Percentiles rank a stretch among this genome's conserved stretches.
Evolutionary conservation across 2,888 invertebrate species (phyloP).

Genomic region (Andrena bicolor): DNA sequence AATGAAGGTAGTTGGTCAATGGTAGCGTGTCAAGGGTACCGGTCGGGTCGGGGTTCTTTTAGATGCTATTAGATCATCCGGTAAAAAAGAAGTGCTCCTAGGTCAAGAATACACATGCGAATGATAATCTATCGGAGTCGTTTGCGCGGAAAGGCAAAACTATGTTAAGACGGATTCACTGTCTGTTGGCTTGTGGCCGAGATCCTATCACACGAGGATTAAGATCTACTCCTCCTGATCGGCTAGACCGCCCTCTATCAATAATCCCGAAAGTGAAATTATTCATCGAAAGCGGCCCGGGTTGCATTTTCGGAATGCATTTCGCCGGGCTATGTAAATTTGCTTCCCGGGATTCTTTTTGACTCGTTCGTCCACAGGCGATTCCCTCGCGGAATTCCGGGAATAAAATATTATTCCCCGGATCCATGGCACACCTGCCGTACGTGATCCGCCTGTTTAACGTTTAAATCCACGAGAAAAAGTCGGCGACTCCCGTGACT

Average conservation of each 20-base stretch:
- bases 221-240: constrained; percentile 23
- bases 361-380: constrained; percentile 41
- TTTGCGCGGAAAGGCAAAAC: too few species aligned
- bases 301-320: constrained; percentile 49
- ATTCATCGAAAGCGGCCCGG: not conserved
- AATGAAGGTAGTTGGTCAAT: constrained; percentile 63
- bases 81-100: not conserved
- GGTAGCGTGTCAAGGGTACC: constrained; percentile 58
- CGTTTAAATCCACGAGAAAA: constrained; percentile 60
- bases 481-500: constrained; percentile 45
- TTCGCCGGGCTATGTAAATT: constrained; percentile 47
- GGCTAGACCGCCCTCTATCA: constrained; percentile 1
- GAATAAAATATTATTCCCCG: constrained; percentile 69
- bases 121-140: not conserved
- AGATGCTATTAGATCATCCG: not conserved
- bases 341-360: constrained; percentile 41
- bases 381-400: constrained; percentile 65
- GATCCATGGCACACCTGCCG: constrained; percentile 70
- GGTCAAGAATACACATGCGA: not conserved
- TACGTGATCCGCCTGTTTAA: constrained; percentile 73
- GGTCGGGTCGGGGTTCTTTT: not conserved
- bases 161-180: not conserved
- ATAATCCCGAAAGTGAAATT: constrained; percentile 28
- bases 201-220: not conserved
- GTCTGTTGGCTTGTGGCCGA: not conserved